These are phyloP conservation scores for Musca domestica DNA, from an alignment of 1,140 invertebrate species.

Conservation along the genomic window DNA sequence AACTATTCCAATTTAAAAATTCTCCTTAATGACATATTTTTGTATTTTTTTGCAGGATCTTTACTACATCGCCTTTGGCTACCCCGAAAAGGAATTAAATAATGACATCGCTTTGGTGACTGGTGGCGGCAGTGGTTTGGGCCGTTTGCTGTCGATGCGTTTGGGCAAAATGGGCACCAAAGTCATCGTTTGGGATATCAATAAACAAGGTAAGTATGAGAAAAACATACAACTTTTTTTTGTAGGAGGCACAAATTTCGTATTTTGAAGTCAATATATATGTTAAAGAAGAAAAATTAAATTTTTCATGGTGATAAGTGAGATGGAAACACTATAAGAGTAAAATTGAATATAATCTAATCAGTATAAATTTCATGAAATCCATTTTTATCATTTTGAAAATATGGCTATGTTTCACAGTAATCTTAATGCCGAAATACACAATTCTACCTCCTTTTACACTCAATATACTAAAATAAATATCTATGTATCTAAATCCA, in stretches of 20 bases:
- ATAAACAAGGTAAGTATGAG: conserved; percentile 67
- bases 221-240: too few relatives aligned
- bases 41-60: conserved; percentile 50
- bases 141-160: conserved; percentile 75
- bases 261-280: conserved; percentile 12
- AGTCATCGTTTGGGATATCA: conserved; percentile 90
- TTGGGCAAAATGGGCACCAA: conserved; percentile 76
- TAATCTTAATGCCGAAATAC: too few relatives aligned
- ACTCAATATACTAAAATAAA: too few relatives aligned
- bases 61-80: conserved; percentile 57
- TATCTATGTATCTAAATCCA: too few relatives aligned
- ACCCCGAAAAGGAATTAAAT: conserved; percentile 61
- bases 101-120: conserved; percentile 82
- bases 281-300: not conserved
- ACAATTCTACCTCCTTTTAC: too few relatives aligned
- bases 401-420: too few relatives aligned
- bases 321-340: too few relatives aligned
- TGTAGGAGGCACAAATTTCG: not conserved
- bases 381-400: too few relatives aligned
- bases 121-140: conserved; percentile 86
- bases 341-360: too few relatives aligned
- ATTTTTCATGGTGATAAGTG: too few relatives aligned
- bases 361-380: too few relatives aligned
- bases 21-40: not conserved
- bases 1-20: too few relatives aligned